Base-by-base conservation (phyloP, 2,113 vertebrate genomes). In the Ia io region DNA sequence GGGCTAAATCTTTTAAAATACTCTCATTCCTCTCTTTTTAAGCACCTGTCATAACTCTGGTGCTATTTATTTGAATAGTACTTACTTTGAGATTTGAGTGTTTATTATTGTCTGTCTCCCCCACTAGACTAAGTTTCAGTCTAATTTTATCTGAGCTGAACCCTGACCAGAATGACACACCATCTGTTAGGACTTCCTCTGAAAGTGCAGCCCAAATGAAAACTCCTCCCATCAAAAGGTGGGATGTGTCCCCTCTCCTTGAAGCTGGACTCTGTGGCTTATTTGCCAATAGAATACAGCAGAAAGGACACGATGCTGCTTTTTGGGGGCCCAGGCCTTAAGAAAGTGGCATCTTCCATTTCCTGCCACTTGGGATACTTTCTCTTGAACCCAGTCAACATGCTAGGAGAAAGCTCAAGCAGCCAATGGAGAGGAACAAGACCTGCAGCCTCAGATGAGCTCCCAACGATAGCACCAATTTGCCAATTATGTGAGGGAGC, bases 101-200 rank as follows among this genome's bases (percentile, higher is more conserved):
- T 84, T 96, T 95, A 85, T 77, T 90, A 71, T 87, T 84, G 30
- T 65, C 37, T 84, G 51, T 80, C 40, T 88, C 17, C 2, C 73
- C 22, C 37, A 74, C 70, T 56, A 82, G 25, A 71, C 49, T 70
- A 61, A 94, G 30, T 87, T 93, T 67, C 67, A 85, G 28, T 80
- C 79, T 96, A 61, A 69, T 91, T 77, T 93, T 84, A 87, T 61
- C 12, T 79, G 71, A 96, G 37, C 32, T 80, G 83, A 93, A 67
- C 18, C 40, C 67, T 44, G 30, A 82, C 76, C 74, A 35, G 79
- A 88, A 53, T 79, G 65, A 85, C 35, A 63, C 67, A 49, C 44
- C 83, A 80, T 47, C 83, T 88, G 9, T 74, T 11, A 92, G 44
- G 35, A 94, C 53, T 53, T 83, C 16, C 76, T 85, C 79, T 92